A percentile compares a stretch with the other conserved stretches of the same genome.
Conservation (phyloP, 37 sponge, comb jelly and placozoan species). For the Halichondria panicea region DNA sequence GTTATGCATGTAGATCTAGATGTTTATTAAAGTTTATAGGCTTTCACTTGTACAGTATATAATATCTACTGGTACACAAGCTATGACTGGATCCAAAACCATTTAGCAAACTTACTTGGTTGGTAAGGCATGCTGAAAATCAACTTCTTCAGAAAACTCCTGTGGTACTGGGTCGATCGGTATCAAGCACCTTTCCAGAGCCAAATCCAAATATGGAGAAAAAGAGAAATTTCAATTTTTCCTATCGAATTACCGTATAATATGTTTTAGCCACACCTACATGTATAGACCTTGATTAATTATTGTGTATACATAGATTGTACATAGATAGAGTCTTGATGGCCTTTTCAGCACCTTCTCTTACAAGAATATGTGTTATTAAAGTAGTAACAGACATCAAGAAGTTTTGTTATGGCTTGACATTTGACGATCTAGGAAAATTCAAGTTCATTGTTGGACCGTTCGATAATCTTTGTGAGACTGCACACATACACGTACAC, state of each 20-base stretch:
- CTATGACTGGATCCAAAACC: not conserved
- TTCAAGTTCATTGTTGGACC: slow-evolving; percentile 16
- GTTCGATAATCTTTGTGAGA: slow-evolving; percentile 17
- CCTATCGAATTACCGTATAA: too few species aligned
- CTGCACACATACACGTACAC: not conserved
- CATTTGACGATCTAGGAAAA: slow-evolving; percentile 27
- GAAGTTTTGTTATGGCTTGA: slow-evolving; percentile 13
- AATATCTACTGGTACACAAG: not conserved
- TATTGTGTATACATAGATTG: too few species aligned
- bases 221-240: too few species aligned
- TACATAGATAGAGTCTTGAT: too few species aligned
- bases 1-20: not conserved
- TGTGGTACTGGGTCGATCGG: too few species aligned
- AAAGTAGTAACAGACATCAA: slow-evolving; percentile 26
- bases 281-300: too few species aligned
- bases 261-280: too few species aligned
- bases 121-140: slow-evolving; percentile 21
- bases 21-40: not conserved
- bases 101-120: slow-evolving; percentile 36
- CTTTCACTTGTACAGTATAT: not conserved
- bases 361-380: slow-evolving; percentile 13
- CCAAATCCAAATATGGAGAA: too few species aligned
- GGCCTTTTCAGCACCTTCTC: slow-evolving; percentile 7
- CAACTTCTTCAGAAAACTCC: too few species aligned
- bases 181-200: too few species aligned